Evolutionary conservation across 2,888 invertebrate species (phyloP).

Genomic region (Xiphydria camelus): DNA sequence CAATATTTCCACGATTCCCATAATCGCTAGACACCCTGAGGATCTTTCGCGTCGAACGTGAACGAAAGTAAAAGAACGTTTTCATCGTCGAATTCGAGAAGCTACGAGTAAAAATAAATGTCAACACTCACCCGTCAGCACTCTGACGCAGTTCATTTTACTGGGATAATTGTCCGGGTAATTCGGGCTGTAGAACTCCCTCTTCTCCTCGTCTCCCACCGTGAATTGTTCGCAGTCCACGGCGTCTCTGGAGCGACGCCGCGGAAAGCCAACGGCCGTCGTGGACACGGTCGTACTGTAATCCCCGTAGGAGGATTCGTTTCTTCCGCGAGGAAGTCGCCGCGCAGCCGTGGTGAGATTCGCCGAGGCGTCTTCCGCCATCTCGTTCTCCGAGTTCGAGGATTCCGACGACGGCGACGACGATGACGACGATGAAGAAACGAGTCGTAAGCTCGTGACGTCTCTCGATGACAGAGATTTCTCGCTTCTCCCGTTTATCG

Average conservation of each 20-base stretch:
- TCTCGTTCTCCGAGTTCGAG: background rate
- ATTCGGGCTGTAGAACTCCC: slow-evolving; percentile 72
- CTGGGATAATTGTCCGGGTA: slow-evolving; percentile 71
- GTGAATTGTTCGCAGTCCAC: slow-evolving; percentile 63
- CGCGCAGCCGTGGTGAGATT: too few relatives aligned
- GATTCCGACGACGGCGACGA: background rate
- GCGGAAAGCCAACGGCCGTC: slow-evolving; percentile 18
- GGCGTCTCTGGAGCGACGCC: slow-evolving; percentile 44
- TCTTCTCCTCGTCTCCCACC: slow-evolving; percentile 62
- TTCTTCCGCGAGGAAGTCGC: background rate
- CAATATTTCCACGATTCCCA: too few relatives aligned
- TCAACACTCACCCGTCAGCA: slow-evolving; percentile 71
- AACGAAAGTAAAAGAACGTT: too few relatives aligned
- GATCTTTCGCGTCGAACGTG: too few relatives aligned
- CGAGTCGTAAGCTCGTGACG: too few relatives aligned
- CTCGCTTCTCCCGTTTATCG: background rate
- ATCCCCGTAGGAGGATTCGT: background rate
- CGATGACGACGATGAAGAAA: background rate
- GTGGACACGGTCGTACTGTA: slow-evolving; percentile 1
- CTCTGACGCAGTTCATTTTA: slow-evolving; percentile 68
- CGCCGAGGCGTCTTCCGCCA: too few relatives aligned
- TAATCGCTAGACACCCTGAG: too few relatives aligned
- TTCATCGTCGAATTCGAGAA: too few relatives aligned
- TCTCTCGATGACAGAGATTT: too few relatives aligned
- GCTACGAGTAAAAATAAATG: too few relatives aligned